These are phyloP conservation scores for Notodonta ziczac DNA, from an alignment of 2,888 invertebrate genomes.

Conservation along the genomic window DNA sequence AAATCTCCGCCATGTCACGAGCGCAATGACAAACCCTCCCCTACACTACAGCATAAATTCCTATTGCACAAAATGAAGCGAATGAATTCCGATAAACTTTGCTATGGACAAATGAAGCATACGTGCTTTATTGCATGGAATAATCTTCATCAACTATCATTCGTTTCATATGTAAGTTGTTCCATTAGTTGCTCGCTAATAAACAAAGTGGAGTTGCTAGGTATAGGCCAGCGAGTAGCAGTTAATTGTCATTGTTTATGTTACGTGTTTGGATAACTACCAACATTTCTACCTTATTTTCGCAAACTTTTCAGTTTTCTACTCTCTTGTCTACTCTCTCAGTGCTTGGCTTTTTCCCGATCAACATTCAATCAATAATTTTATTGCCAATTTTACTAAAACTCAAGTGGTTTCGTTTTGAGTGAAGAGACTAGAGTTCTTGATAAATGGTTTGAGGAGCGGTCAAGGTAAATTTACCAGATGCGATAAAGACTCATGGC, in stretches of 20 bases:
- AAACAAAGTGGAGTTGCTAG: not conserved
- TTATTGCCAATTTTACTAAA: conserved; percentile 8
- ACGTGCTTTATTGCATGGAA: conserved; percentile 17
- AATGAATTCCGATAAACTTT: conserved; percentile 26
- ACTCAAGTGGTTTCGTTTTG: conserved; percentile 33
- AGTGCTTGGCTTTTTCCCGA: not conserved
- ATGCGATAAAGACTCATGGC: conserved; percentile 19
- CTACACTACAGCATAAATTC: conserved; percentile 8
- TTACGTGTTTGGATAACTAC: no score
- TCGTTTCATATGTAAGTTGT: not conserved
- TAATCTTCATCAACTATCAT: not conserved
- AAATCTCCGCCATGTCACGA: not conserved
- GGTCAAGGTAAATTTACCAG: conserved; percentile 42
- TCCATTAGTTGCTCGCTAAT: not conserved
- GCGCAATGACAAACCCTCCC: not conserved
- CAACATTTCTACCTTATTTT: no score
- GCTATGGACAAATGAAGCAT: conserved; percentile 24
- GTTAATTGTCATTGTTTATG: no score
- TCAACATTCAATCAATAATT: not conserved
- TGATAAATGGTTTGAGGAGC: conserved; percentile 44
- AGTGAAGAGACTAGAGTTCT: conserved; percentile 27
- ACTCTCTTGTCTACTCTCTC: not conserved
- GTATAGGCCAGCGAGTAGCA: no score
- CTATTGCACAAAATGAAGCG: conserved; percentile 15
- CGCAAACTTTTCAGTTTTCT: no score